A percentile compares a stretch with the other conserved stretches of the same genome.
These are phyloP conservation scores for Sciurus niger DNA, from an alignment of 2,113 vertebrate species.

Conservation along the genomic window DNA sequence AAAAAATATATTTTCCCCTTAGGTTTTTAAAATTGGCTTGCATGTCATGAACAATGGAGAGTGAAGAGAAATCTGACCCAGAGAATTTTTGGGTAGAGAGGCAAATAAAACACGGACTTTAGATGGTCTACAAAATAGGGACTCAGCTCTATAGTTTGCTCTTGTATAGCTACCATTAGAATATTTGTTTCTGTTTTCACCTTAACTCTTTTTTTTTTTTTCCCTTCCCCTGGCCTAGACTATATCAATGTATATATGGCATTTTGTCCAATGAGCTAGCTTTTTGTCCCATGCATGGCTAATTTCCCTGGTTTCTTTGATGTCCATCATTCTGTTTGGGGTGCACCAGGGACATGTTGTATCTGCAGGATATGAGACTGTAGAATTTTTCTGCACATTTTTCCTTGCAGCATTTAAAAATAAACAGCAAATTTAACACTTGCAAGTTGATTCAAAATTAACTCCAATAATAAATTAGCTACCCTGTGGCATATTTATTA, in stretches of 20 bases:
- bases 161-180: not conserved
- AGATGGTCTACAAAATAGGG: not conserved
- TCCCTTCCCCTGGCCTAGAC: not conserved
- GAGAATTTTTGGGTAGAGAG: not conserved
- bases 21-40: not conserved
- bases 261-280: not conserved
- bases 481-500: not conserved
- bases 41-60: not conserved
- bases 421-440: conserved; percentile 1
- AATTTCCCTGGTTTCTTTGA: not conserved
- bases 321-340: not conserved
- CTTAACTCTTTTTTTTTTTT: not conserved
- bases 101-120: not conserved
- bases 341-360: not conserved
- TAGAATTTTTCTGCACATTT: conserved; percentile 9
- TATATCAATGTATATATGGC: not conserved
- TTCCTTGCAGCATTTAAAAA: conserved; percentile 1
- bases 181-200: not conserved
- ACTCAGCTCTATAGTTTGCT: not conserved
- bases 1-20: not conserved
- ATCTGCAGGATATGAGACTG: not conserved
- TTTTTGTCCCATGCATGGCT: not conserved
- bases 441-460: not conserved
- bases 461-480: conserved; percentile 10
- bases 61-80: not conserved